Percentiles rank a stretch among this genome's conserved stretches.
phyloP scores from a whole-genome alignment of 2,797 vertebrate species.

The Pogonophryne albipinna region DNA sequence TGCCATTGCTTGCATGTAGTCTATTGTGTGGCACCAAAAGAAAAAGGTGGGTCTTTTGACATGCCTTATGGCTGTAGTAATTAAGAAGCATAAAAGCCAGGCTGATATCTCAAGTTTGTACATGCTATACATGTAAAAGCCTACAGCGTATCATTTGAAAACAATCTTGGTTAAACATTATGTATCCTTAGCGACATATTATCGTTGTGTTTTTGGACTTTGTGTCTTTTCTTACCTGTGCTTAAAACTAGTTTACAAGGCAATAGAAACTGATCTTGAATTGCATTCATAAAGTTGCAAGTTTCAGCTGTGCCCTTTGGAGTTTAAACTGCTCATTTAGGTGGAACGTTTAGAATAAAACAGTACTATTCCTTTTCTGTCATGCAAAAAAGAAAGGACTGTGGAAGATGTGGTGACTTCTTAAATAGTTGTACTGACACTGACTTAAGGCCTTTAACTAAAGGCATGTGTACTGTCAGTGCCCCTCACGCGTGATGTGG shows the following conservation, averaged over 20 bases:
- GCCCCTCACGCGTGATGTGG: conserved; percentile 22
- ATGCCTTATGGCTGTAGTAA: neutral
- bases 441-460: conserved; percentile 36
- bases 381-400: conserved; percentile 10
- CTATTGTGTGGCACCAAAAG: neutral
- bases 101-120: conserved; percentile 4
- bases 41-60: neutral
- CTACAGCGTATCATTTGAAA: neutral
- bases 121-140: conserved; percentile 4
- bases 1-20: conserved; percentile 15
- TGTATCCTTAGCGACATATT: neutral
- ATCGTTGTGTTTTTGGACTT: conserved; percentile 60
- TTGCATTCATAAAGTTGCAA: neutral
- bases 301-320: conserved; percentile 8
- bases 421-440: conserved; percentile 45
- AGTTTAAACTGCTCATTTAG: conserved; percentile 23
- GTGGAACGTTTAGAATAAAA: conserved; percentile 31
- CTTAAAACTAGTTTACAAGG: conserved; percentile 33
- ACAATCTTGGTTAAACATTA: conserved; percentile 71
- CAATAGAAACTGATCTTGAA: conserved; percentile 23
- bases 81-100: neutral
- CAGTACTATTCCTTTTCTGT: conserved; percentile 46
- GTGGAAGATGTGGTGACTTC: conserved; percentile 37
- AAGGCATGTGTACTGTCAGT: conserved; percentile 33
- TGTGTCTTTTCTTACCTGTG: conserved; percentile 31